Conservation (phyloP, 2,797 vertebrate genomes). For the Valencia hispanica region DNA sequence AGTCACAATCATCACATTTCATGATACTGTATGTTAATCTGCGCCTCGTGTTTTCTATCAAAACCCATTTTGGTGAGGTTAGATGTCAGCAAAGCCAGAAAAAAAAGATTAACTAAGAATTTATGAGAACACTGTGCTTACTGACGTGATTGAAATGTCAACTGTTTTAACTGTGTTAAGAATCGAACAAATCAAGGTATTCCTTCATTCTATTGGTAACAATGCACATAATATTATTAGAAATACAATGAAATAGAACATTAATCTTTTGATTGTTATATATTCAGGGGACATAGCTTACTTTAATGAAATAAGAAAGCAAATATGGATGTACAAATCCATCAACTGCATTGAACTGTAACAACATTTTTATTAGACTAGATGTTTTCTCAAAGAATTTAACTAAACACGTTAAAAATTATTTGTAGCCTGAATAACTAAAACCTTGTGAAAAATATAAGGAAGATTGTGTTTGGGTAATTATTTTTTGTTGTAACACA, state of each 20-base stretch:
- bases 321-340: neutral
- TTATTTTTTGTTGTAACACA: neutral
- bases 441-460: neutral
- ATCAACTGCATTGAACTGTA: neutral
- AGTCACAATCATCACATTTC: slow-evolving; percentile 40
- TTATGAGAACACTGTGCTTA: neutral
- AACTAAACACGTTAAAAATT: neutral
- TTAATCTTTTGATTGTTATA: neutral
- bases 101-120: slow-evolving; percentile 28
- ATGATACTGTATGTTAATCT: slow-evolving; percentile 40
- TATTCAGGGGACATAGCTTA: neutral
- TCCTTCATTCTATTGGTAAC: neutral
- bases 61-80: slow-evolving; percentile 22
- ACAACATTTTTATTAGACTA: neutral
- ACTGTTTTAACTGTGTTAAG: neutral
- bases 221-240: neutral
- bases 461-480: neutral
- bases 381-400: neutral
- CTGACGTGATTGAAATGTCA: slow-evolving; percentile 15
- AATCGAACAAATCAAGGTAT: neutral
- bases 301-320: neutral
- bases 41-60: slow-evolving; percentile 40
- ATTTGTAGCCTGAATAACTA: neutral
- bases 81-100: slow-evolving; percentile 29
- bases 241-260: neutral